Conservation (phyloP, 2,888 invertebrate species). For the Tenthredo amoena region DNA sequence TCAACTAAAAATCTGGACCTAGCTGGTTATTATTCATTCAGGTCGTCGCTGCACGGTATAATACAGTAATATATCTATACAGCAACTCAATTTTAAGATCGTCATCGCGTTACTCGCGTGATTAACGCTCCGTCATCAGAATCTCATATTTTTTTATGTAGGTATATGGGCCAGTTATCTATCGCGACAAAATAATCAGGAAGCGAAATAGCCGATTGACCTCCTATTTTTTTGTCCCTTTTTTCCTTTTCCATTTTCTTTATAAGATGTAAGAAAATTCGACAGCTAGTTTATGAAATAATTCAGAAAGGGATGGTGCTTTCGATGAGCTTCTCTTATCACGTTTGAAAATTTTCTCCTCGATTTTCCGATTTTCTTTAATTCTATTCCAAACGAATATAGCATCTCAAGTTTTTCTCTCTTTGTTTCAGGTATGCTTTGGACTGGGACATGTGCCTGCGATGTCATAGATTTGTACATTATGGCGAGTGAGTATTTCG, state of each 20-base stretch:
- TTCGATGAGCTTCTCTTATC: too few relatives aligned
- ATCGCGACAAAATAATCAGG: background rate
- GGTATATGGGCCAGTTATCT: background rate
- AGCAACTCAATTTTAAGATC: constrained; percentile 5
- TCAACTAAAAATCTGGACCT: background rate
- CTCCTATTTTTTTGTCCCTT: too few relatives aligned
- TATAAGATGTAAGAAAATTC: too few relatives aligned
- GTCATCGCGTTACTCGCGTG: background rate
- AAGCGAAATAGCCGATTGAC: too few relatives aligned
- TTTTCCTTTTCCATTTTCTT: too few relatives aligned
- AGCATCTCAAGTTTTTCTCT: background rate
- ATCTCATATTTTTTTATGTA: background rate
- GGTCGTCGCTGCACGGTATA: constrained; percentile 19
- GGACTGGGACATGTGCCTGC: constrained; percentile 38
- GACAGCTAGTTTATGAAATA: too few relatives aligned
- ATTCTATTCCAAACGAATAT: background rate
- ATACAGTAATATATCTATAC: background rate
- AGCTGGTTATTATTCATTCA: constrained; percentile 18
- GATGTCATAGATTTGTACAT: constrained; percentile 47
- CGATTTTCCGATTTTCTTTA: background rate
- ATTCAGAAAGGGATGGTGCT: too few relatives aligned
- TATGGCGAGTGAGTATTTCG: constrained; percentile 41
- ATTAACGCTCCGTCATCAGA: constrained; percentile 2
- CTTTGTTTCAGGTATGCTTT: constrained; percentile 51
- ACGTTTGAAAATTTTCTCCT: background rate